phyloP scores from a whole-genome alignment of 2,113 vertebrate species.

The Python bivittatus region DNA sequence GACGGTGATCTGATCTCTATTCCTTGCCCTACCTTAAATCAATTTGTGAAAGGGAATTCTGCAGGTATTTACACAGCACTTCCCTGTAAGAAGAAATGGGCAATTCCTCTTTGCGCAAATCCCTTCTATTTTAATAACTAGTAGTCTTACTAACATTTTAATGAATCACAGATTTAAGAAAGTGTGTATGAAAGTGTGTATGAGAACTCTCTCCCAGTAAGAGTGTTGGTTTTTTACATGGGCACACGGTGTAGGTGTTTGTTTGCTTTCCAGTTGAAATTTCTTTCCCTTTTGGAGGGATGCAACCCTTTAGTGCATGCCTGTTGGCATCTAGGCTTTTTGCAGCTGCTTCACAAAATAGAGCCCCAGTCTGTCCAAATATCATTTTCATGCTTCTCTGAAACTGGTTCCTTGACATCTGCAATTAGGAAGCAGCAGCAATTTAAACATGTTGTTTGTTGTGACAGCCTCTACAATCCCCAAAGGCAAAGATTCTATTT shows the following conservation, averaged over 20 bases:
- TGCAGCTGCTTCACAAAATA: constrained; percentile 47
- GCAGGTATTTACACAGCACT: background rate
- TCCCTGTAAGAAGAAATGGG: background rate
- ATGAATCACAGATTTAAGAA: background rate
- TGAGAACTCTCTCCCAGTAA: background rate
- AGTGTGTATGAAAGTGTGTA: no score
- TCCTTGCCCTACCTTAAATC: background rate
- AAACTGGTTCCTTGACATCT: constrained; percentile 45
- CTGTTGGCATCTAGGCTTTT: constrained; percentile 49
- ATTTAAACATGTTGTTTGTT: constrained; percentile 58
- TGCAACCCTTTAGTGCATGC: constrained; percentile 34
- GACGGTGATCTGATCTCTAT: background rate
- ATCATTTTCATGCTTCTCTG: constrained; percentile 26
- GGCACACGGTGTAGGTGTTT: background rate
- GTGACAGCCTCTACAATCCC: constrained; percentile 53
- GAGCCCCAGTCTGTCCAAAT: constrained; percentile 36
- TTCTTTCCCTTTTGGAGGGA: constrained; percentile 50
- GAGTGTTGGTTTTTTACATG: background rate
- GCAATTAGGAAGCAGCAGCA: constrained; percentile 59
- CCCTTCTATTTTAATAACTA: background rate
- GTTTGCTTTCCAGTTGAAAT: constrained; percentile 3
- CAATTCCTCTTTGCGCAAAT: background rate
- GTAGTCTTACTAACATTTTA: background rate
- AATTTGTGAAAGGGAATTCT: background rate
- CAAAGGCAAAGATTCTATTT: constrained; percentile 58